Evolutionary conservation across 2,888 invertebrate species (phyloP).

Genomic region (Hipparchia semele): DNA sequence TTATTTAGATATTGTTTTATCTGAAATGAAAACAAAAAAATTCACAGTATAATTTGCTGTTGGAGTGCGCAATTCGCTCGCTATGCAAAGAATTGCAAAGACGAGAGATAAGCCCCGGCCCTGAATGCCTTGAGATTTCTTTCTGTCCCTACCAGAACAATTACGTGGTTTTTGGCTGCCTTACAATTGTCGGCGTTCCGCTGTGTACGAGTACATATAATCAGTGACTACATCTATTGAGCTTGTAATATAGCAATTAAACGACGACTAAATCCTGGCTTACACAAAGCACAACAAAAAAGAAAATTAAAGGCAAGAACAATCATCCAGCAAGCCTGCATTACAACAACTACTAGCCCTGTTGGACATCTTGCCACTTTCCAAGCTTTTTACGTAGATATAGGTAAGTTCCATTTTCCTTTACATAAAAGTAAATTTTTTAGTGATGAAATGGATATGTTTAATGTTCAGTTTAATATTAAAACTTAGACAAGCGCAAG

Average conservation of each 20-base stretch:
- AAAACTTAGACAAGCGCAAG: not conserved
- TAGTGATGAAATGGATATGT: not conserved
- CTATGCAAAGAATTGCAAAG: not conserved
- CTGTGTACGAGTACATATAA: not conserved
- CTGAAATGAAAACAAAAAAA: slow-evolving; percentile 14
- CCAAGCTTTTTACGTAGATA: no score
- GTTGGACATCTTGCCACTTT: no score
- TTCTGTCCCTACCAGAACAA: not conserved
- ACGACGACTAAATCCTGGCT: no score
- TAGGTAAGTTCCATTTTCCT: no score
- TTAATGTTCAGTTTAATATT: not conserved
- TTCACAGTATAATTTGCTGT: not conserved
- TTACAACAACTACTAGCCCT: no score
- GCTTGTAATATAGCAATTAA: not conserved
- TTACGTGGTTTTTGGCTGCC: not conserved
- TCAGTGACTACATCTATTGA: not conserved
- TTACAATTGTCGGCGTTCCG: not conserved
- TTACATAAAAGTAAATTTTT: no score
- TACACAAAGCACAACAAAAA: no score
- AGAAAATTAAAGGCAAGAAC: no score
- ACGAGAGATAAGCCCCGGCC: not conserved
- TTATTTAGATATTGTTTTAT: slow-evolving; percentile 54
- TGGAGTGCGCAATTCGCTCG: not conserved
- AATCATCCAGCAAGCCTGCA: no score
- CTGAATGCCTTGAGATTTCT: not conserved